Evolutionary conservation across 37 sponge, comb jelly and placozoan species (phyloP).

Genomic region (Geodia barretti): DNA sequence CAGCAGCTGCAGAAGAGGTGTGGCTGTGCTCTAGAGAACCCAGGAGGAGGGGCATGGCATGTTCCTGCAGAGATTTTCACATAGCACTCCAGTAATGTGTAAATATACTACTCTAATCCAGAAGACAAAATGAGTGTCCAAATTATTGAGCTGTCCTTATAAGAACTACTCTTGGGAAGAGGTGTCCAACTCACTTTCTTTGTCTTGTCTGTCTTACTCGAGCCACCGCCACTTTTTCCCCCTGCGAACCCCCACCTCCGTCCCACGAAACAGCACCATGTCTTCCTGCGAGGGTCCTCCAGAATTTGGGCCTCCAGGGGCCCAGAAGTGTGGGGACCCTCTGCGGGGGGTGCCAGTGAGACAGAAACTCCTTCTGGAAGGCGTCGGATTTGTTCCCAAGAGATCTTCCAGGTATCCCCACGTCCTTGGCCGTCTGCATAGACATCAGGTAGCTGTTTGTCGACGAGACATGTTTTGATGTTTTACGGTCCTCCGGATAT

Average conservation of each 20-base stretch:
- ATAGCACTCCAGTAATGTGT: too few species aligned
- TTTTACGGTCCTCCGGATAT: slow-evolving; percentile 17
- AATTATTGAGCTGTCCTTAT: too few species aligned
- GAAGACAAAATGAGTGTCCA: too few species aligned
- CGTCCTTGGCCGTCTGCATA: slow-evolving; percentile 52
- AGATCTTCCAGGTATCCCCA: slow-evolving; percentile 10
- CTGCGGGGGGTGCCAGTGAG: slow-evolving; percentile 39
- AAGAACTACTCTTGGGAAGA: too few species aligned
- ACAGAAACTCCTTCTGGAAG: slow-evolving; percentile 32
- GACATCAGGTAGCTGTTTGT: slow-evolving; percentile 66
- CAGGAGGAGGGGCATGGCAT: neutral
- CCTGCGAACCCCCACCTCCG: neutral
- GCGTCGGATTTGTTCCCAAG: neutral
- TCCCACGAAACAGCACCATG: slow-evolving; percentile 19
- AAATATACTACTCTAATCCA: too few species aligned
- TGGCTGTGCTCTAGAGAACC: neutral
- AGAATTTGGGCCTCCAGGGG: neutral
- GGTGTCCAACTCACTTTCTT: neutral
- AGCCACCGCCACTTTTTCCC: neutral
- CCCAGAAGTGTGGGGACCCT: neutral
- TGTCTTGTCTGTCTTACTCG: too few species aligned
- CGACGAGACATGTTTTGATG: too few species aligned
- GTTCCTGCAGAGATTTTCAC: too few species aligned
- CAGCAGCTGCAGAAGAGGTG: neutral
- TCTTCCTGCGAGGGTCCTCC: slow-evolving; percentile 25